phyloP scores from a whole-genome alignment of 2,888 invertebrate species.

The Calliopum simillimum region DNA sequence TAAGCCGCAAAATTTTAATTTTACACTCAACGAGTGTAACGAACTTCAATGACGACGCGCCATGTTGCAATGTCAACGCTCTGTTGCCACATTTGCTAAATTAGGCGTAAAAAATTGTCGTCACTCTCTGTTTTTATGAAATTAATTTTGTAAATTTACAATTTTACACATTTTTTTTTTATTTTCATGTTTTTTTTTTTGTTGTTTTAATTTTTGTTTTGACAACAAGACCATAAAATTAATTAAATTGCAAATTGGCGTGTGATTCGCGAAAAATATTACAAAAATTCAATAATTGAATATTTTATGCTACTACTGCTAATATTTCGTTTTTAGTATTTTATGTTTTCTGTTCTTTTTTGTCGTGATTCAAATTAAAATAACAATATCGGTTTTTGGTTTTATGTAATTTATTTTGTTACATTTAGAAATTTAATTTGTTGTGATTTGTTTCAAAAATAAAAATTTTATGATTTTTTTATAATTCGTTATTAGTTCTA shows the following conservation, averaged over 20 bases:
- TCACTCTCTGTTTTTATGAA: slow-evolving; percentile 8
- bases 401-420: neutral
- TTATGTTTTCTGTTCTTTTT: neutral
- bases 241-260: slow-evolving; percentile 42
- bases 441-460: neutral
- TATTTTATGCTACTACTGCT: neutral
- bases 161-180: neutral
- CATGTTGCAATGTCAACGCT: slow-evolving; percentile 49
- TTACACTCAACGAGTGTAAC: slow-evolving; percentile 34
- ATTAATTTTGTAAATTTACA: slow-evolving; percentile 5
- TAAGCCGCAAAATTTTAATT: slow-evolving; percentile 9
- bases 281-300: neutral
- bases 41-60: slow-evolving; percentile 39
- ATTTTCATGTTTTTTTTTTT: slow-evolving; percentile 6
- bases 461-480: slow-evolving; percentile 13
- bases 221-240: slow-evolving; percentile 25
- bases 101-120: slow-evolving; percentile 56
- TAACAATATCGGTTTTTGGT: neutral
- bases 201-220: slow-evolving; percentile 3
- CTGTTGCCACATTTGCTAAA: slow-evolving; percentile 49
- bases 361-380: neutral
- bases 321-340: neutral
- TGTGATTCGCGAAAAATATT: neutral
- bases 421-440: slow-evolving; percentile 7
- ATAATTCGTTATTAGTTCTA: no score